Conservation (phyloP, 1,140 invertebrate species). For the Myzus persicae region DNA sequence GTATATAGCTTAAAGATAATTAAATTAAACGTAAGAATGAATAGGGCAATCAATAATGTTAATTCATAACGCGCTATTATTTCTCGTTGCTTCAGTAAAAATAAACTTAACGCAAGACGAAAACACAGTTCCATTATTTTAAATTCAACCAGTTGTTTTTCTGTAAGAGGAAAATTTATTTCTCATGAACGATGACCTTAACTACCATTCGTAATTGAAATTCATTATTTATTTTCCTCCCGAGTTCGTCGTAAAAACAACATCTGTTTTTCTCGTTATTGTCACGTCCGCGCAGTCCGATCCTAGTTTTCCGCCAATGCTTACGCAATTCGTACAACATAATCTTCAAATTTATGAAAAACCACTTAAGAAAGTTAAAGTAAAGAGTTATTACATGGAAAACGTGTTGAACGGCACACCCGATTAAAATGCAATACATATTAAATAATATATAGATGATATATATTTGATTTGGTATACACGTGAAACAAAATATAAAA, state of each 20-base stretch:
- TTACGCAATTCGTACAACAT: not conserved
- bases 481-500: not conserved
- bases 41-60: not conserved
- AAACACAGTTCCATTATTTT: slow-evolving; percentile 10
- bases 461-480: not conserved
- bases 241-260: not conserved
- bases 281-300: not conserved
- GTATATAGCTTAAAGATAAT: not conserved
- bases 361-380: not conserved
- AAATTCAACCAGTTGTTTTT: not conserved
- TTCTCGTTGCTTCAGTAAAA: not conserved
- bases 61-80: not conserved
- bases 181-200: not conserved
- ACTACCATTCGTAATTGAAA: slow-evolving; percentile 1
- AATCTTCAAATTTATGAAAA: not conserved
- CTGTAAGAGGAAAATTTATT: not conserved
- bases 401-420: not conserved
- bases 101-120: not conserved
- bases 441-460: not conserved
- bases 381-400: not conserved
- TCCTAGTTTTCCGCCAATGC: not conserved
- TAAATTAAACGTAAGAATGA: not conserved
- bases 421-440: not conserved
- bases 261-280: slow-evolving; percentile 4
- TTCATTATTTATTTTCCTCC: not conserved